Evolutionary conservation across 2,888 invertebrate genomes (phyloP), one percentile per base, ranked within the genome.

Genomic region (Cephus pulcher): DNA sequence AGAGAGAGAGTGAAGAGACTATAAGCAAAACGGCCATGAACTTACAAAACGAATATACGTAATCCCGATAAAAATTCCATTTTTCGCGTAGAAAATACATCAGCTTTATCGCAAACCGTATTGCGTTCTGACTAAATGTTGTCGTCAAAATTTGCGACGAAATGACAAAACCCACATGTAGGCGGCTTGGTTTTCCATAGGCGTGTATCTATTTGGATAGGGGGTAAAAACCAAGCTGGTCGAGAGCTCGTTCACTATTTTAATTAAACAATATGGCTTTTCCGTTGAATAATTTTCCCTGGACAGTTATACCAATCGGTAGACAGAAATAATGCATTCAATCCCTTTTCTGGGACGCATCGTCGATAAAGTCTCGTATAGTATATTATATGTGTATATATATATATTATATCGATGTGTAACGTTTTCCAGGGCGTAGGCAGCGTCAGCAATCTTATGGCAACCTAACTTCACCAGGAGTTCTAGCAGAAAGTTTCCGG

Each of bases 11-110:
- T 3, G 37, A 76, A 56, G 73, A 56, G 73, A 76, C 56, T 73
- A 40, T 73, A 23, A 71, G 69, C 56, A 32, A 33, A 76, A 34
- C 23, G 2, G 9, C 9, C 2, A 56, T 56, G 56, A 56, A 56
- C 23, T 56, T 23, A 56, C 9, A 23, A 9, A 56, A 56, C 9
- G 23, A 56, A 56, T 56, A 56, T 23, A 56, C 56, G 23, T 23
- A 56, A 56, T 56, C 9, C 56, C 23, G 56, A 56, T 56, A 56
- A 56, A 56, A 56, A 56, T 78, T 78, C 75, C 34, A 80, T 74
- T 56, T 75, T 9, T 40, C 69, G 34, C 70, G 78, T 78, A 73
- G 74, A 77, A 78, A 80, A 78, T 80, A 74, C 75, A 80, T 78
- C 40, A 74, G 73, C 70, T 78, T 78, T 78, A 71, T 79, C 76